Percentiles rank a stretch among this genome's conserved stretches.
Conservation (phyloP, 2,113 vertebrate genomes). For the Podarcis raffonei region DNA sequence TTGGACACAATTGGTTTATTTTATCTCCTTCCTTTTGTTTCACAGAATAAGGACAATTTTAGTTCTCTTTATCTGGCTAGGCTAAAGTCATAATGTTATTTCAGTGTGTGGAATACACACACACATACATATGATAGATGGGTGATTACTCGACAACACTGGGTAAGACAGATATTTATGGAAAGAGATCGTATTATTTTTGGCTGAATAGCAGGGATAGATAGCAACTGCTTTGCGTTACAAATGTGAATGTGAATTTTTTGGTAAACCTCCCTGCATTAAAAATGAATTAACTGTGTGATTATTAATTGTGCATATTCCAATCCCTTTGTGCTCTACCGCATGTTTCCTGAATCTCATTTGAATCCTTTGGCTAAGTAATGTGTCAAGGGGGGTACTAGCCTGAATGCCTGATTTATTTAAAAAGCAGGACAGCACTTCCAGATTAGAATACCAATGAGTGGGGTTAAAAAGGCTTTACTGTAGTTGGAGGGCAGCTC, state of each 20-base stretch:
- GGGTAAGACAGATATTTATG: slow-evolving; percentile 51
- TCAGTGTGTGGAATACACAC: slow-evolving; percentile 42
- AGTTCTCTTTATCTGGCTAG: slow-evolving; percentile 41
- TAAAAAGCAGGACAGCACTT: slow-evolving; percentile 95
- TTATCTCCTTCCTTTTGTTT: slow-evolving; percentile 22
- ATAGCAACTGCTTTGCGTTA: slow-evolving; percentile 76
- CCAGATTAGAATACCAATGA: slow-evolving; percentile 99
- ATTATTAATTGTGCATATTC: slow-evolving; percentile 99
- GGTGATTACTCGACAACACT: neutral
- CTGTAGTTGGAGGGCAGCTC: slow-evolving; percentile 97
- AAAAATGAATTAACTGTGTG: slow-evolving; percentile 99
- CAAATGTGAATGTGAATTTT: slow-evolving; percentile 79
- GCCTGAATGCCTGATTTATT: slow-evolving; percentile 97
- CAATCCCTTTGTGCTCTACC: slow-evolving; percentile 96
- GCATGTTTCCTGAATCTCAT: slow-evolving; percentile 98
- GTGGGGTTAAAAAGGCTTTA: slow-evolving; percentile 99
- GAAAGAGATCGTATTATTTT: slow-evolving; percentile 59
- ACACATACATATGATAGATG: neutral
- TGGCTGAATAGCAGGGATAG: slow-evolving; percentile 74
- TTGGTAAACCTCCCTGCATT: slow-evolving; percentile 84
- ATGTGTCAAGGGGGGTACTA: slow-evolving; percentile 95
- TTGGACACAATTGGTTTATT: neutral
- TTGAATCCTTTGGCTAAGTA: slow-evolving; percentile 96
- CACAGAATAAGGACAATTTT: slow-evolving; percentile 27
- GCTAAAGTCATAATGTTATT: slow-evolving; percentile 48